Evolutionary conservation across 2,888 invertebrate genomes (phyloP).

Genomic region (Iselma pallidipennis): DNA sequence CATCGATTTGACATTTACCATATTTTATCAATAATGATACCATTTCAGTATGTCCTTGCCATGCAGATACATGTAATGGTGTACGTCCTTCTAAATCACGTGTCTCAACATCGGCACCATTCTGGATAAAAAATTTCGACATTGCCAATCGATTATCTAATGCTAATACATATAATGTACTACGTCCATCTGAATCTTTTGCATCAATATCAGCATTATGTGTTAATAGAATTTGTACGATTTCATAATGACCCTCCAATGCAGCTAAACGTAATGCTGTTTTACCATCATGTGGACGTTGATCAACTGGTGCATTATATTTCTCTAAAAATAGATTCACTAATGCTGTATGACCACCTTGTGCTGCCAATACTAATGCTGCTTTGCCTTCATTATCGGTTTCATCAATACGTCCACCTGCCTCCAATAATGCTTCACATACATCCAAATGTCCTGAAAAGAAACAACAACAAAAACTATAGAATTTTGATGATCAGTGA

Average conservation of each 20-base stretch:
- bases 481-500: not conserved
- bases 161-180: slow-evolving; percentile 89
- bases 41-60: slow-evolving; percentile 95
- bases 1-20: slow-evolving; percentile 86
- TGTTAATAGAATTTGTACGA: slow-evolving; percentile 69
- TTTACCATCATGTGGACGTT: slow-evolving; percentile 88
- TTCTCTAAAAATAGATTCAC: slow-evolving; percentile 72
- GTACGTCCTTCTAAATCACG: slow-evolving; percentile 91
- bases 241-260: slow-evolving; percentile 82
- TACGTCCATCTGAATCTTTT: slow-evolving; percentile 89
- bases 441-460: slow-evolving; percentile 76
- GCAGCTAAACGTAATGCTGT: slow-evolving; percentile 84
- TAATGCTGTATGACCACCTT: slow-evolving; percentile 78
- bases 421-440: slow-evolving; percentile 79
- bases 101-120: slow-evolving; percentile 83
- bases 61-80: slow-evolving; percentile 86
- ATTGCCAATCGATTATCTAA: slow-evolving; percentile 84
- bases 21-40: slow-evolving; percentile 77
- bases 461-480: too few relatives aligned
- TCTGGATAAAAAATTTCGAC: slow-evolving; percentile 78
- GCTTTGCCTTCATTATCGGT: slow-evolving; percentile 91
- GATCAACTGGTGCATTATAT: slow-evolving; percentile 79
- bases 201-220: slow-evolving; percentile 85
- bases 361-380: slow-evolving; percentile 84
- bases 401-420: slow-evolving; percentile 86